A percentile compares a stretch with the other conserved stretches of the same genome.
Conservation (phyloP, 2,888 invertebrate genomes). For the Zonitis immaculata region DNA sequence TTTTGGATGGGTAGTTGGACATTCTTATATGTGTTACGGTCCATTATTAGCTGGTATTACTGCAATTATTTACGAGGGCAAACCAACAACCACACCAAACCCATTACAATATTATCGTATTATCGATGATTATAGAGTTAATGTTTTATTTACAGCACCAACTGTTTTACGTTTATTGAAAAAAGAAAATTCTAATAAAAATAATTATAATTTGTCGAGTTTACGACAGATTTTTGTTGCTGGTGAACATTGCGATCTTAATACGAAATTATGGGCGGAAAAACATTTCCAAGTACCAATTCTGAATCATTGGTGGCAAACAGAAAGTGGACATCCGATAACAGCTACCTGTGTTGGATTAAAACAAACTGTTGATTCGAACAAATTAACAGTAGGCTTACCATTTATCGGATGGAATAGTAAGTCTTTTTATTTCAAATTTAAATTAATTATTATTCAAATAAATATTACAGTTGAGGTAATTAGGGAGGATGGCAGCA, state of each 20-base stretch:
- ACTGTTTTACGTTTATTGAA: slow-evolving; percentile 74
- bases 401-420: slow-evolving; percentile 85
- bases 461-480: too few relatives aligned
- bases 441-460: too few relatives aligned
- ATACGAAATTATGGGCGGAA: slow-evolving; percentile 77
- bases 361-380: slow-evolving; percentile 65
- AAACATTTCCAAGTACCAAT: slow-evolving; percentile 68
- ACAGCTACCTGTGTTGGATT: slow-evolving; percentile 80
- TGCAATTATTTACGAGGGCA: slow-evolving; percentile 84
- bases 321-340: slow-evolving; percentile 88
- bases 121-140: slow-evolving; percentile 80
- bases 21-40: slow-evolving; percentile 91
- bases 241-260: slow-evolving; percentile 91
- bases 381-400: slow-evolving; percentile 72
- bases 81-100: slow-evolving; percentile 91
- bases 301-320: slow-evolving; percentile 97
- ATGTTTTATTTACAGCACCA: slow-evolving; percentile 83
- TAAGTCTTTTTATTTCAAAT: slow-evolving; percentile 57
- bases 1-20: slow-evolving; percentile 91
- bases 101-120: slow-evolving; percentile 90
- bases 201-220: too few relatives aligned
- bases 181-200: slow-evolving; percentile 62
- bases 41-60: slow-evolving; percentile 79
- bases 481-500: slow-evolving; percentile 68
- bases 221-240: slow-evolving; percentile 74